These are phyloP conservation scores for Drosophila borealis DNA, from an alignment of 2,888 invertebrate species.

Conservation along the genomic window DNA sequence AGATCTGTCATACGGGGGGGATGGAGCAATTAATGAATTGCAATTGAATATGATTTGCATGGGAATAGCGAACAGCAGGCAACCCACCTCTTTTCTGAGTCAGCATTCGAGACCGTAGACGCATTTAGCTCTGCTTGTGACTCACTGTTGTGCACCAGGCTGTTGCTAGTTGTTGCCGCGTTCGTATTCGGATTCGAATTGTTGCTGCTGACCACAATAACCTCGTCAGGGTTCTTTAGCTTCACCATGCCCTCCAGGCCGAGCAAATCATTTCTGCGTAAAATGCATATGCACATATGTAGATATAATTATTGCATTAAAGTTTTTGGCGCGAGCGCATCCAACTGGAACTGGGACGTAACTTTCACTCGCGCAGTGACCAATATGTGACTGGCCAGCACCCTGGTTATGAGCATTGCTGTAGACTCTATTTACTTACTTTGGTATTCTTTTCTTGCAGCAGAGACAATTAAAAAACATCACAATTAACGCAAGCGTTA, in stretches of 20 bases:
- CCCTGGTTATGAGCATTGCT: not conserved
- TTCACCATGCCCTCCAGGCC: constrained; percentile 91
- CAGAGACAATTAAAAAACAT: constrained; percentile 90
- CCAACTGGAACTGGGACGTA: constrained; percentile 68
- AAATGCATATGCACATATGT: constrained; percentile 23
- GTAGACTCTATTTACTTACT: constrained; percentile 86
- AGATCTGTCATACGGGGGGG: constrained; percentile 71
- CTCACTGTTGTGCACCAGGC: constrained; percentile 73
- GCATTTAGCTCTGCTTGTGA: constrained; percentile 83
- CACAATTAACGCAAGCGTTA: constrained; percentile 85
- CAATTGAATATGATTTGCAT: constrained; percentile 8
- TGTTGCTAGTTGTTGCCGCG: constrained; percentile 37
- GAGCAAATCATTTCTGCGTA: constrained; percentile 88
- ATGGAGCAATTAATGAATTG: not conserved
- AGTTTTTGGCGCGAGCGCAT: constrained; percentile 54
- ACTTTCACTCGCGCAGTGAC: constrained; percentile 64
- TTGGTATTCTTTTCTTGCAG: constrained; percentile 90
- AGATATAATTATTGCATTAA: constrained; percentile 26
- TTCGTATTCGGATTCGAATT: constrained; percentile 29
- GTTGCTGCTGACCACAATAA: constrained; percentile 83
- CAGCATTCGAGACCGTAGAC: constrained; percentile 83
- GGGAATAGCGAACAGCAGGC: not conserved
- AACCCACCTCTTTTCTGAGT: constrained; percentile 82
- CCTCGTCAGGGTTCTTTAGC: constrained; percentile 89
- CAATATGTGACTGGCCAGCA: constrained; percentile 2